Conservation (phyloP, 92 coral and sea anemone species). For the Micromussa lordhowensis region DNA sequence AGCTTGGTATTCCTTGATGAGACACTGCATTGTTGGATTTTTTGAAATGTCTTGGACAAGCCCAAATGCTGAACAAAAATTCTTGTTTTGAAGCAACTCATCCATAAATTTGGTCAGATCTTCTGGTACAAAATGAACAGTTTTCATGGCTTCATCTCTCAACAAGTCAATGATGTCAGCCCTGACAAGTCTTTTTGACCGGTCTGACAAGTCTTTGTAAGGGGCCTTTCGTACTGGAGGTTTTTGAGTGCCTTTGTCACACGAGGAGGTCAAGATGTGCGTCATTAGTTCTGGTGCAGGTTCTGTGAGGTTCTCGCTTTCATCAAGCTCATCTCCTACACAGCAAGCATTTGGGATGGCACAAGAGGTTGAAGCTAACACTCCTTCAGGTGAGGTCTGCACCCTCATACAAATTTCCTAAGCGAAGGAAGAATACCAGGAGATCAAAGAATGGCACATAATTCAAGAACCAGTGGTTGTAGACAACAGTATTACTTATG, state of each 20-base stretch:
- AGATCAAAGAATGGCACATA: neutral
- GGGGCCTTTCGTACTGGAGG: neutral
- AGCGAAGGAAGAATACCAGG: neutral
- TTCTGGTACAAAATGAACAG: conserved; percentile 18
- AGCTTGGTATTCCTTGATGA: neutral
- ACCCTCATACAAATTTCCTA: neutral
- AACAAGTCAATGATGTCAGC: conserved; percentile 15
- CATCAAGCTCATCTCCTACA: neutral
- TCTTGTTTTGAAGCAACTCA: conserved; percentile 20
- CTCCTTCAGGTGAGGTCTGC: neutral
- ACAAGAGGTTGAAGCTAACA: neutral
- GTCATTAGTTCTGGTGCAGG: neutral
- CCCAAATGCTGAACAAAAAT: conserved; percentile 2
- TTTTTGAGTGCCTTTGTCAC: conserved; percentile 24
- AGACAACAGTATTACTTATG: too few species aligned
- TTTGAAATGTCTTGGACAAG: neutral
- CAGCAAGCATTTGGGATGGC: neutral
- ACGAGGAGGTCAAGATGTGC: neutral
- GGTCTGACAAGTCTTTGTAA: neutral
- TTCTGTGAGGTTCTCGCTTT: neutral
- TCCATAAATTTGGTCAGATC: conserved; percentile 3
- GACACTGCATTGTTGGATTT: neutral
- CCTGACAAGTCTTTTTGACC: conserved; percentile 11
- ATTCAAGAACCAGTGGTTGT: neutral
- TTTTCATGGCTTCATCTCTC: conserved; percentile 4